Conservation (phyloP, 2,797 vertebrate genomes). For the Hippocampus kuda region DNA sequence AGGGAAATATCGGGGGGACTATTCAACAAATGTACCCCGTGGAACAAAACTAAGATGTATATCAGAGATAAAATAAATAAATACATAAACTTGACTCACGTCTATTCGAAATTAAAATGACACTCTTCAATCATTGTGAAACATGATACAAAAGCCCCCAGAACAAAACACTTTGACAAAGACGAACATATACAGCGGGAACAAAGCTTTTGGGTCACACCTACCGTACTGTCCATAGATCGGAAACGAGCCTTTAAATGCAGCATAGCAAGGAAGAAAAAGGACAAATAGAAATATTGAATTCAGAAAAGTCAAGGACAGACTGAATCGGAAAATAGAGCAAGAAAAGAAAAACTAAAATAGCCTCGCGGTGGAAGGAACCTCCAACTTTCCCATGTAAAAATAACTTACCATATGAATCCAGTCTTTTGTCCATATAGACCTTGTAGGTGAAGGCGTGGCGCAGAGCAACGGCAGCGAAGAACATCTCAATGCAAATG, state of each 20-base stretch:
- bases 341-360: constrained; percentile 6
- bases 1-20: too few species aligned
- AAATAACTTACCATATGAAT: constrained; percentile 76
- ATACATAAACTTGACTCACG: not conserved
- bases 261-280: constrained; percentile 41
- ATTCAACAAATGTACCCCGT: not conserved
- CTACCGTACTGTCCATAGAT: constrained; percentile 77
- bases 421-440: constrained; percentile 91
- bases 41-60: not conserved
- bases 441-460: constrained; percentile 95
- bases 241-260: constrained; percentile 69
- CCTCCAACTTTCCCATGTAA: constrained; percentile 1
- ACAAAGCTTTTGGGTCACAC: constrained; percentile 37
- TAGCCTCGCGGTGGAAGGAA: constrained; percentile 7
- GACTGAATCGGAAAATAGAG: not conserved
- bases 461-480: constrained; percentile 86
- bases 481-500: constrained; percentile 98
- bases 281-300: constrained; percentile 18
- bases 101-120: not conserved
- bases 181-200: constrained; percentile 1
- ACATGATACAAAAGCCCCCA: not conserved
- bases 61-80: not conserved
- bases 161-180: not conserved
- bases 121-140: not conserved
- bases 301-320: constrained; percentile 9